Conservation (phyloP, 2,888 invertebrate genomes). For the Tachystola acroxantha region DNA sequence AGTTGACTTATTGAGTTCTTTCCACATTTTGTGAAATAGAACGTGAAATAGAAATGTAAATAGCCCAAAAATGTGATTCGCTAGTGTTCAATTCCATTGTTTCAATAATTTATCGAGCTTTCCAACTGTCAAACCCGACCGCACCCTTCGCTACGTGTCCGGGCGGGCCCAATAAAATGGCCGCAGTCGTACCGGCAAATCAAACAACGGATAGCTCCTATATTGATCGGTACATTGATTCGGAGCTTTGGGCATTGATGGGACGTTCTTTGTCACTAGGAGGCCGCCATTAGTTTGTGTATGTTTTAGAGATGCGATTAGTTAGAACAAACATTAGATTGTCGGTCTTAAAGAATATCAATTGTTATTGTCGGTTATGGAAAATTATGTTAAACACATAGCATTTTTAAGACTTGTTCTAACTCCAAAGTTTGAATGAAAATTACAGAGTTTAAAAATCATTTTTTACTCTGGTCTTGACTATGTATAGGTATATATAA, state of each 20-base stretch:
- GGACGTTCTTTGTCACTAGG: slow-evolving; percentile 56
- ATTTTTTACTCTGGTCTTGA: no score
- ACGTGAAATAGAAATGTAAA: no score
- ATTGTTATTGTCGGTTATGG: no score
- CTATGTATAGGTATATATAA: no score
- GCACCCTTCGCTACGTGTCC: slow-evolving; percentile 1
- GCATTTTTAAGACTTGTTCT: no score
- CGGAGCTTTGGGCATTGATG: slow-evolving; percentile 40
- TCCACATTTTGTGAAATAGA: no score
- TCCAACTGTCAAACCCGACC: not conserved
- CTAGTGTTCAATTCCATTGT: not conserved
- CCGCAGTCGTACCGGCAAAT: slow-evolving; percentile 20
- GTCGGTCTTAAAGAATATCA: no score
- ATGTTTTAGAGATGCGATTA: slow-evolving; percentile 1
- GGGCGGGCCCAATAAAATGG: slow-evolving; percentile 4
- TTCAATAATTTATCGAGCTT: slow-evolving; percentile 1
- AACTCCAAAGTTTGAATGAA: no score
- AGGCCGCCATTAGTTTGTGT: slow-evolving; percentile 40
- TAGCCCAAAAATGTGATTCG: not conserved
- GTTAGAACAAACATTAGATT: no score
- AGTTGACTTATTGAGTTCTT: no score
- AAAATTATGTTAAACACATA: no score
- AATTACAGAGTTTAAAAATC: no score
- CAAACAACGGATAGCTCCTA: slow-evolving; percentile 21
- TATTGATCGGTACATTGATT: slow-evolving; percentile 42